Evolutionary conservation across 1,140 invertebrate genomes (phyloP).

Genomic region (Cotesia glomerata): DNA sequence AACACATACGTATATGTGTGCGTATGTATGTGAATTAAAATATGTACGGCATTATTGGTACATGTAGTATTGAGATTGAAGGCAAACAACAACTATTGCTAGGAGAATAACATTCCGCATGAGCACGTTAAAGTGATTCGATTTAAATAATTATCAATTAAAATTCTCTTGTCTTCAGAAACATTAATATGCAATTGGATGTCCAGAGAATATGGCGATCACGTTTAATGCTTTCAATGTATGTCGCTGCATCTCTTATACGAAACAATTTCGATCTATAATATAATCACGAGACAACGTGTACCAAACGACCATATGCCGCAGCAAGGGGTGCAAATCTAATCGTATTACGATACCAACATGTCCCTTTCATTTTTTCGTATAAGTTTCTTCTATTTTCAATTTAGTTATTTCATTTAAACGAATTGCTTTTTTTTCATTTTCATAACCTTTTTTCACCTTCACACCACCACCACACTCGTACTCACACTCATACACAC

Average conservation of each 20-base stretch:
- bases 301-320: slow-evolving; percentile 23
- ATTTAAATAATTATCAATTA: slow-evolving; percentile 20
- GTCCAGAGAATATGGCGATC: background rate
- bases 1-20: background rate
- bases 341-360: slow-evolving; percentile 42
- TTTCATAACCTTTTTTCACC: background rate
- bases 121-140: background rate
- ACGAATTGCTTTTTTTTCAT: background rate
- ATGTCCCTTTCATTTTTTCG: background rate
- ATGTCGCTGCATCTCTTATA: slow-evolving; percentile 6
- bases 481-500: too few species aligned
- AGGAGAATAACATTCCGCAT: background rate
- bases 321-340: slow-evolving; percentile 34
- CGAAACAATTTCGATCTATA: slow-evolving; percentile 12
- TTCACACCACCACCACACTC: too few species aligned
- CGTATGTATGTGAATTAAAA: background rate
- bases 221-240: slow-evolving; percentile 3
- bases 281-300: slow-evolving; percentile 16
- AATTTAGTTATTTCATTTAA: background rate
- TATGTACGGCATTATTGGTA: background rate
- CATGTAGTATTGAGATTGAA: background rate
- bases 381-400: background rate
- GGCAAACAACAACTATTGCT: background rate
- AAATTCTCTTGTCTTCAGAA: slow-evolving; percentile 12
- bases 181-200: slow-evolving; percentile 17